Conservation (phyloP, 2,797 vertebrate species). For the Hippocampus kuda region DNA sequence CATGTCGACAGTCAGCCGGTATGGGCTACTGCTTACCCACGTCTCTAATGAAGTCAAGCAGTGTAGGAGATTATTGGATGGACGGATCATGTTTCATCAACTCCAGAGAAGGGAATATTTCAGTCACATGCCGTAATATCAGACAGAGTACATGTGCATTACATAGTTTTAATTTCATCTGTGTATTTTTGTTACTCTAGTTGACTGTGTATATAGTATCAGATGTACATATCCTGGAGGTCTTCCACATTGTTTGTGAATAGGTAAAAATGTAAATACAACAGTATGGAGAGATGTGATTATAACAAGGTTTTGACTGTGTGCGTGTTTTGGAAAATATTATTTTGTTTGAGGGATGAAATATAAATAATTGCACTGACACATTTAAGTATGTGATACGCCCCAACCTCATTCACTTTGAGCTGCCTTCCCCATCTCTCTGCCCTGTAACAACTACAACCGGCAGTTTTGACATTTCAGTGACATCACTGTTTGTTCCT, state of each 20-base stretch:
- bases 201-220: conserved; percentile 61
- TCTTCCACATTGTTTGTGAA: conserved; percentile 48
- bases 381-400: not conserved
- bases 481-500: not conserved
- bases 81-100: not conserved
- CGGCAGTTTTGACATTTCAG: not conserved
- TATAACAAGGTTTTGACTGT: not conserved
- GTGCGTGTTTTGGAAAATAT: not conserved
- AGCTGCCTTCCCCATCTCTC: conserved; percentile 2
- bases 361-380: conserved; percentile 7
- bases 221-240: conserved; percentile 17
- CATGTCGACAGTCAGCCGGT: not conserved
- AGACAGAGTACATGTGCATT: conserved; percentile 41
- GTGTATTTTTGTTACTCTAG: conserved; percentile 29
- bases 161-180: conserved; percentile 6
- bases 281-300: conserved; percentile 12
- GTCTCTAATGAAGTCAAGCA: too few relatives aligned
- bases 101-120: conserved; percentile 14
- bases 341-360: not conserved
- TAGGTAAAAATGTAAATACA: conserved; percentile 55
- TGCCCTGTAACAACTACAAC: not conserved
- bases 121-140: conserved; percentile 15
- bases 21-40: not conserved
- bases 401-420: not conserved
- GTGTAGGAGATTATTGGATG: not conserved